Conservation (phyloP, 1,140 invertebrate genomes). For the Ostrea denselamellosa region DNA sequence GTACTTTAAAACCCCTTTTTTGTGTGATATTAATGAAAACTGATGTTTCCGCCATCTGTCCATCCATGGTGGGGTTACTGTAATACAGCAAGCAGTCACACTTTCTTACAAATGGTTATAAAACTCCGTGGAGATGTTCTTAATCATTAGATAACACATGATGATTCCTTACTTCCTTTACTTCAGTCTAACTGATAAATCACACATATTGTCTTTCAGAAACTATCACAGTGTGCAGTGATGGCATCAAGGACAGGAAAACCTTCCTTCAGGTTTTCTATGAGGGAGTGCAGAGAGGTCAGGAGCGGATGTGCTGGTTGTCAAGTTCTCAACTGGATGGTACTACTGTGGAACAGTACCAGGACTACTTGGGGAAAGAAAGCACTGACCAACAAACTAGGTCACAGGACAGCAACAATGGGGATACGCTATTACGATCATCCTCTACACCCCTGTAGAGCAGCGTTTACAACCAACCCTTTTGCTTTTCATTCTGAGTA, state of each 20-base stretch:
- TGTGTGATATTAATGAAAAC: too few species aligned
- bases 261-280: slow-evolving; percentile 18
- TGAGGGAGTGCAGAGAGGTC: slow-evolving; percentile 19
- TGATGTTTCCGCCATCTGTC: too few species aligned
- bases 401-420: background rate
- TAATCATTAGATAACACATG: too few species aligned
- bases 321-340: background rate
- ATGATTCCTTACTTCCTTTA: too few species aligned
- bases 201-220: background rate
- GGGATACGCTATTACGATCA: background rate
- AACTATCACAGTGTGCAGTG: background rate
- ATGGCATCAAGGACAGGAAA: background rate
- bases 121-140: too few species aligned
- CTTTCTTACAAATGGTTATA: too few species aligned
- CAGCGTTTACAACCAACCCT: background rate
- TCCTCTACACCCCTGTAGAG: background rate
- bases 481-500: too few species aligned
- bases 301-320: background rate
- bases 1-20: too few species aligned
- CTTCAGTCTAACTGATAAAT: too few species aligned
- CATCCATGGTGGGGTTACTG: too few species aligned
- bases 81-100: too few species aligned
- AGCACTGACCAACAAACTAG: background rate
- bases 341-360: background rate
- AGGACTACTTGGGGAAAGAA: background rate